Conservation (phyloP, 2,888 invertebrate genomes). For the Darwinula stevensoni region DNA sequence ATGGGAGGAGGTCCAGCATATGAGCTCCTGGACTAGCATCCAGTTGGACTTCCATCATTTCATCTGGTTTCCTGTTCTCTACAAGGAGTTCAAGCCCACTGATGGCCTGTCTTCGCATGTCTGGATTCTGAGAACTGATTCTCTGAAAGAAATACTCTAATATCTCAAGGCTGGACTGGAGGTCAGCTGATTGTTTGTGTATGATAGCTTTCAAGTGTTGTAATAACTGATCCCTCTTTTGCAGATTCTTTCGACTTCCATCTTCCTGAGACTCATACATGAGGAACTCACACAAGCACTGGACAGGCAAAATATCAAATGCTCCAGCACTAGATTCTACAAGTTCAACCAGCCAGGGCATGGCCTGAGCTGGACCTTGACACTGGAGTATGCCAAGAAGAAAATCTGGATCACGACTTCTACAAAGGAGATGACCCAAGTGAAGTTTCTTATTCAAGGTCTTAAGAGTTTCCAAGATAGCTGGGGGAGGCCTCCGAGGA, state of each 20-base stretch:
- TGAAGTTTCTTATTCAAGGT: slow-evolving; percentile 42
- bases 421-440: slow-evolving; percentile 61
- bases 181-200: slow-evolving; percentile 19
- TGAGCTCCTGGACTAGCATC: not conserved
- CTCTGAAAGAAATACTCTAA: slow-evolving; percentile 63
- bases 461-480: slow-evolving; percentile 44
- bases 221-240: slow-evolving; percentile 30
- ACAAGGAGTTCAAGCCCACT: slow-evolving; percentile 14
- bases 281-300: slow-evolving; percentile 84
- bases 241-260: slow-evolving; percentile 6
- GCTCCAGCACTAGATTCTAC: slow-evolving; percentile 72
- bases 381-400: slow-evolving; percentile 69
- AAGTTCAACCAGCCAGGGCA: slow-evolving; percentile 88
- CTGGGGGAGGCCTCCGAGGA: slow-evolving; percentile 44
- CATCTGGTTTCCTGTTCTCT: slow-evolving; percentile 3
- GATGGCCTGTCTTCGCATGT: slow-evolving; percentile 43
- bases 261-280: slow-evolving; percentile 19
- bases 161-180: slow-evolving; percentile 39
- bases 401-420: slow-evolving; percentile 65
- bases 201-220: slow-evolving; percentile 28
- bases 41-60: not conserved
- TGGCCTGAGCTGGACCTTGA: slow-evolving; percentile 47
- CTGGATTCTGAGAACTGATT: slow-evolving; percentile 46
- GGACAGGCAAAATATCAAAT: slow-evolving; percentile 67
- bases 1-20: slow-evolving; percentile 21